Base-by-base conservation (phyloP, 1,140 invertebrate genomes). In the Drosophila ogumai region DNA sequence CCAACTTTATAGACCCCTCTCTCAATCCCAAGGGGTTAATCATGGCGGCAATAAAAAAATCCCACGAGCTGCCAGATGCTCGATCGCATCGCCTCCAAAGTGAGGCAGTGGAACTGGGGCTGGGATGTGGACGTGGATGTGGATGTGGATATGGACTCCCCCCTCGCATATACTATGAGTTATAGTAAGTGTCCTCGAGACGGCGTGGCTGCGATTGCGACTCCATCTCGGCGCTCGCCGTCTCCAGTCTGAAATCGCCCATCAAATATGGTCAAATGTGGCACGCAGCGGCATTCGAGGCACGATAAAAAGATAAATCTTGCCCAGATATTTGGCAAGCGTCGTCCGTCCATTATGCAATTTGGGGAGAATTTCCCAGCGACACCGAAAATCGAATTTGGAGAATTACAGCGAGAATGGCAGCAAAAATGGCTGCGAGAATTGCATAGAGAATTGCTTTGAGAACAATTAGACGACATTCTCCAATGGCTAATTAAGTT, bases 191-290 rank as follows among this genome's bases (percentile, higher is more conserved):
- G 75, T 79, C 63, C 80, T 72, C 68, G 68, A 72, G 66, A 71
- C 52, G 75, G 63, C 50, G 68, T 78, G 80, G 58, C 80, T 65
- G 50, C 59, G 36, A 59, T 19, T 68, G 50, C 43, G 49, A 56
- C 50, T 54, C 17, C 17, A 54, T 22, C 32, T 54, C 50, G 50
- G 9, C 25, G 47, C 47, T 12, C 31, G 25, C 31, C n/a, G 40
- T 52, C 15, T 46, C 57, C 17, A 49, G 47, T 6, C 28, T 58
- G 68, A 77, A 78, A 74, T 81, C 79, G 56, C 68, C 64, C 64
- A 77, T 71, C 75, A 69, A 84, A 86, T 86, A 81, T 86, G 82
- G 82, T 87, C 82, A 86, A 86, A 86, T 86, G 82, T 79, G 82
- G 82, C 82, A 86, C 82, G 82, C 82, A 40, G 82, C 75, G 79